Evolutionary conservation across 2,113 vertebrate genomes (phyloP), one percentile per base, ranked within the genome.

Genomic region (Ptilonorhynchus violaceus): DNA sequence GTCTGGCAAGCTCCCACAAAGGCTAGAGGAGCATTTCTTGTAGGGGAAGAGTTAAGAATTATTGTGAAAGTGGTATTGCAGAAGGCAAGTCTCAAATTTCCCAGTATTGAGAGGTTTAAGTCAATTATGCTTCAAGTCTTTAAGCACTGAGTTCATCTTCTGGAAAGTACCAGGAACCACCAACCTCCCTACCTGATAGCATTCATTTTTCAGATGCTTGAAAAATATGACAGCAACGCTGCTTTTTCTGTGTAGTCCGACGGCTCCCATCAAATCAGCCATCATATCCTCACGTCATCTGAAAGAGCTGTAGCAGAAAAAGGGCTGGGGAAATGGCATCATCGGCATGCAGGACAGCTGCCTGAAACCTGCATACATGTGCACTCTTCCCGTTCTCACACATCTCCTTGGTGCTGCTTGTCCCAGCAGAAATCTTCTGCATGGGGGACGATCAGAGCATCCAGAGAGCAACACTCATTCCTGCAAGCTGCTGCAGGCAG

Each of bases 301-400:
- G 10, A 12, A 28, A 28, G 21, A 91, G 37, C 3, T 11, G 16
- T 6, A 6, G 21, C 21, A 86, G 15, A 14, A 23, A 68, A 75
- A 39, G 11, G 6, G 6, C 5, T 33, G n/a, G 23, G 19, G 21
- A 88, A 77, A 42, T 15, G 28, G 10, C 28, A 13, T 6, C 3
- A 13, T 1, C 0, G 1, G 10, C 33, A 50, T 1, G 0, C 7
- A 23, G 7, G 15, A 15, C 39, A 89, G 17, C 56, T 60, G 24
- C n/a, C 37, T 2, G 0, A 69, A 92, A 41, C 11, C 24, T 56
- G 30, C 18, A 20, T 1, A 2, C 2, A 3, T 3, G 7, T 1
- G 1, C 3, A 18, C 31, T 64, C 4, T n/a, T 77, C 41, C 23
- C 6, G 13, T 4, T 0, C 5, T 67, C 60, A 58, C 13, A 19